Evolutionary conservation across 1,140 invertebrate species (phyloP).

Genomic region (Apis laboriosa): DNA sequence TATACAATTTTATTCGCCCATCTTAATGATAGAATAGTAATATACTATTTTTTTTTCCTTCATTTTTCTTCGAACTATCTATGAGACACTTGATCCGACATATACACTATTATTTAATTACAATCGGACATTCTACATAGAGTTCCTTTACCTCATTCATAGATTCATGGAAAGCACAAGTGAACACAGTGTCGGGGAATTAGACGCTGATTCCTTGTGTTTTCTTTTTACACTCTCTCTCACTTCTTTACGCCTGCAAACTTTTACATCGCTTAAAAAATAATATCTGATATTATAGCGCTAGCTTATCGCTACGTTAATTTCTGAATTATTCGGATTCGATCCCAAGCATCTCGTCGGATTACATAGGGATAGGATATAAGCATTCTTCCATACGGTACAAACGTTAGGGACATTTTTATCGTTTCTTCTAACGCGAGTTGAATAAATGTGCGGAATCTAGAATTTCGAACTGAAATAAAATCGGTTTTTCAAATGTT

Average conservation of each 20-base stretch:
- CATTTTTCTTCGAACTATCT: slow-evolving; percentile 18
- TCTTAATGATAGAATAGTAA: not conserved
- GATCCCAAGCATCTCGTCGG: not conserved
- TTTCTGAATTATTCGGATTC: slow-evolving; percentile 1
- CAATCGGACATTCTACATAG: slow-evolving; percentile 35
- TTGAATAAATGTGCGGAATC: no score
- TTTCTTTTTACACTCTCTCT: not conserved
- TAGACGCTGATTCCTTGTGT: not conserved
- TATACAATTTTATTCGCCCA: slow-evolving; percentile 57
- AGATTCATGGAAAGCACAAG: not conserved
- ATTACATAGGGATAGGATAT: not conserved
- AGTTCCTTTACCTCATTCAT: slow-evolving; percentile 13
- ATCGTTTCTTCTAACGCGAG: not conserved
- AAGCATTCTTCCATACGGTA: not conserved
- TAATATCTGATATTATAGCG: slow-evolving; percentile 45
- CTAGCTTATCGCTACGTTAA: slow-evolving; percentile 23
- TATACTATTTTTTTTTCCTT: slow-evolving; percentile 26
- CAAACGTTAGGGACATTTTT: not conserved
- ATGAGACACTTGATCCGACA: slow-evolving; percentile 46
- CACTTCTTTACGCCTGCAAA: not conserved
- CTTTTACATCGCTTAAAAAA: slow-evolving; percentile 50
- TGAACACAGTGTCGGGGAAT: not conserved
- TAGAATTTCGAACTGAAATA: no score
- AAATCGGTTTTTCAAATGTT: no score
- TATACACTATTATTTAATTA: slow-evolving; percentile 48